Conservation (phyloP, 2,797 vertebrate genomes). For the Xiphophorus birchmanni region DNA sequence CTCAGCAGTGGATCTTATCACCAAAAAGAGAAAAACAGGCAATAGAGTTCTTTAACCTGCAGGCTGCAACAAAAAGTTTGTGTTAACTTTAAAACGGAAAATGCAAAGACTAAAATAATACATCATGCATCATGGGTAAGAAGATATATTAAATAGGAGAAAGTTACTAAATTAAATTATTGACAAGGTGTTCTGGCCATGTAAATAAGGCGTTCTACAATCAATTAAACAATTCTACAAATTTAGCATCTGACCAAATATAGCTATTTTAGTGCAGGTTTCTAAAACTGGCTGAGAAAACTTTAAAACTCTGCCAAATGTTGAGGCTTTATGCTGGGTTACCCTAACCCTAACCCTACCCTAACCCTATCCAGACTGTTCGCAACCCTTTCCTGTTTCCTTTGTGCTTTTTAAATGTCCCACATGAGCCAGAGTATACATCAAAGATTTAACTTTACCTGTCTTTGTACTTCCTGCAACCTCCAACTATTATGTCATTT, state of each 20-base stretch:
- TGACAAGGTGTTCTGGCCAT: neutral
- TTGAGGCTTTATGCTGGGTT: neutral
- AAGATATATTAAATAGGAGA: neutral
- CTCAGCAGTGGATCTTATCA: slow-evolving; percentile 1
- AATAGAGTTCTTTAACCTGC: neutral
- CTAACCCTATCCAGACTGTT: too few species aligned
- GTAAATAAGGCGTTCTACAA: neutral
- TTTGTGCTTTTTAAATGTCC: neutral
- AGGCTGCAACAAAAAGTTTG: slow-evolving; percentile 5
- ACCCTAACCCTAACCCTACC: too few species aligned
- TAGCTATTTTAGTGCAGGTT: neutral
- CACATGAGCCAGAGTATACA: neutral
- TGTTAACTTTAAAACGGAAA: neutral
- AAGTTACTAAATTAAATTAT: too few species aligned
- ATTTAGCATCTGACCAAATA: neutral
- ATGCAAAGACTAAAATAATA: neutral
- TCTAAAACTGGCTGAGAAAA: neutral
- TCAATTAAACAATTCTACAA: neutral
- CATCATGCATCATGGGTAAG: neutral
- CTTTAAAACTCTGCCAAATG: neutral
- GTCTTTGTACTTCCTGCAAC: neutral
- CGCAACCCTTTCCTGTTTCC: too few species aligned
- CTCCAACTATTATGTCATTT: neutral
- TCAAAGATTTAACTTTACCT: neutral
- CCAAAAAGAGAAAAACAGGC: neutral